Evolutionary conservation across 2,113 vertebrate species (phyloP).

Genomic region (Spermophilus dauricus): DNA sequence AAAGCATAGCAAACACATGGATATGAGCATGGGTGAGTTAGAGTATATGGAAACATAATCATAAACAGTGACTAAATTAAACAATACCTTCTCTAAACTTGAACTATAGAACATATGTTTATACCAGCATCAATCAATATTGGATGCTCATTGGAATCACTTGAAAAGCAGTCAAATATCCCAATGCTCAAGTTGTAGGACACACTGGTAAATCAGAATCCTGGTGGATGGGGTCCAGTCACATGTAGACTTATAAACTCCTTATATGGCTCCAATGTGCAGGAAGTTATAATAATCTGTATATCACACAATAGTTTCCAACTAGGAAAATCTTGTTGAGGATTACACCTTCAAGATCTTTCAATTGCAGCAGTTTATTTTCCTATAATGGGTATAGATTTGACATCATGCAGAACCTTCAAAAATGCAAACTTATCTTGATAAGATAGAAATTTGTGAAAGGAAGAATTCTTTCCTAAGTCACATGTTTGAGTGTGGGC

Average conservation of each 20-base stretch:
- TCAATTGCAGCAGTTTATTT: background rate
- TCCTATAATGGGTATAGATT: background rate
- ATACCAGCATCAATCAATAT: background rate
- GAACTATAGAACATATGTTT: conserved; percentile 8
- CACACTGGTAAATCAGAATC: conserved; percentile 8
- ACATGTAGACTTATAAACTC: background rate
- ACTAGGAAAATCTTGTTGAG: background rate
- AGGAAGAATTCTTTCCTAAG: background rate
- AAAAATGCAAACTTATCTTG: conserved; percentile 36
- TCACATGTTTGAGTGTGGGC: background rate
- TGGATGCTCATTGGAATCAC: background rate
- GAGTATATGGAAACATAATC: background rate
- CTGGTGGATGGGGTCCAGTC: background rate
- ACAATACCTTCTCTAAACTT: background rate
- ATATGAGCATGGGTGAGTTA: background rate
- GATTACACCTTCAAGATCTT: background rate
- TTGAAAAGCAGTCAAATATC: background rate
- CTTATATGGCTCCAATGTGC: background rate
- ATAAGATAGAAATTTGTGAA: conserved; percentile 5
- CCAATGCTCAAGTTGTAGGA: background rate
- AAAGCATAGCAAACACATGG: background rate
- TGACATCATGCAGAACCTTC: background rate
- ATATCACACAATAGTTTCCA: background rate
- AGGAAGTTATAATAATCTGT: background rate
- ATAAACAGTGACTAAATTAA: background rate